A percentile compares a stretch with the other conserved stretches of the same genome.
Conservation (phyloP, 2,888 invertebrate genomes). For the Fragum fragum region DNA sequence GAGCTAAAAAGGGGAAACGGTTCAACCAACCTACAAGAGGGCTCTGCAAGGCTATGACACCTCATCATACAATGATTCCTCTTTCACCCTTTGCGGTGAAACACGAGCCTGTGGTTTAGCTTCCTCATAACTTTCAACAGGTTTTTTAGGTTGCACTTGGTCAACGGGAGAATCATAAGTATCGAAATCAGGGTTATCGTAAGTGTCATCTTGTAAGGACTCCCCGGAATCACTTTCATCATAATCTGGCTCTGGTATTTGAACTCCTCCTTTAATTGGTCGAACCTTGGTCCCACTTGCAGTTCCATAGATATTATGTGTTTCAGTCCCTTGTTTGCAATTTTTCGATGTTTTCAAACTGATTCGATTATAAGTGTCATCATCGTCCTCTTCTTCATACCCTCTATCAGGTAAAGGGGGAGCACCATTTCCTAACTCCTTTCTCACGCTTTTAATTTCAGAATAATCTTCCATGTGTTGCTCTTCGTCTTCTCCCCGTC, state of each 20-base stretch:
- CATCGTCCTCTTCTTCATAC: slow-evolving; percentile 43
- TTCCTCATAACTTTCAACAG: slow-evolving; percentile 26
- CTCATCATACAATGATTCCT: slow-evolving; percentile 51
- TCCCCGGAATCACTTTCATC: slow-evolving; percentile 16
- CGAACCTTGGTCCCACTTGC: slow-evolving; percentile 54
- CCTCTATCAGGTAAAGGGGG: slow-evolving; percentile 43
- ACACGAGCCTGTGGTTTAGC: neutral
- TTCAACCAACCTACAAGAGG: no score
- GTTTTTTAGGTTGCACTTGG: slow-evolving; percentile 5
- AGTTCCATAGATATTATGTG: slow-evolving; percentile 55
- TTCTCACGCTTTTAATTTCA: slow-evolving; percentile 48
- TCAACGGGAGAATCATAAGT: slow-evolving; percentile 37
- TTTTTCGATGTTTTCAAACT: slow-evolving; percentile 2
- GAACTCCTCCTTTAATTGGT: slow-evolving; percentile 33
- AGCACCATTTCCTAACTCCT: slow-evolving; percentile 24
- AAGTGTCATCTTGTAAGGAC: slow-evolving; percentile 29
- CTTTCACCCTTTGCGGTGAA: neutral
- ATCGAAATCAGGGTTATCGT: slow-evolving; percentile 39
- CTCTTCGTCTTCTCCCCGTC: slow-evolving; percentile 50
- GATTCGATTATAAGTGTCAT: slow-evolving; percentile 52
- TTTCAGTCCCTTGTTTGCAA: neutral
- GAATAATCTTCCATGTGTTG: slow-evolving; percentile 65
- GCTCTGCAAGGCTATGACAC: no score
- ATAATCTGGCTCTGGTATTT: slow-evolving; percentile 41
- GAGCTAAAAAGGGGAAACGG: no score